phyloP scores from a whole-genome alignment of 1,140 invertebrate genomes.

The Aphelenchoides avenae region DNA sequence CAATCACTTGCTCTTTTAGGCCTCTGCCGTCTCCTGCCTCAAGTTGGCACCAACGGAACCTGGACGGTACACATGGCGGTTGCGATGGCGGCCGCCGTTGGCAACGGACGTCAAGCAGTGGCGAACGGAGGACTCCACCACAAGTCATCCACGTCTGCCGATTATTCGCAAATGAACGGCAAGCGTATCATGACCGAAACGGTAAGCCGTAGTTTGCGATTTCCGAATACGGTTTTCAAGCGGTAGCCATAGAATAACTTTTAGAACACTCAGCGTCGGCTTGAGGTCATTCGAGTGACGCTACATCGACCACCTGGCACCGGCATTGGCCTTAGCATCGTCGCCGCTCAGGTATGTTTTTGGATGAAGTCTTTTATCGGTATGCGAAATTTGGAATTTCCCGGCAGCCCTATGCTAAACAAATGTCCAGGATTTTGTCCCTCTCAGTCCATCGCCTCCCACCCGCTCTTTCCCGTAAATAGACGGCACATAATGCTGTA shows the following conservation, averaged over 20 bases:
- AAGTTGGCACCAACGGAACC: conserved; percentile 79
- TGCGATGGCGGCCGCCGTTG: neutral
- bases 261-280: too few species aligned
- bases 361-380: too few species aligned
- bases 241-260: conserved; percentile 24
- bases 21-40: conserved; percentile 79
- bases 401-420: too few species aligned
- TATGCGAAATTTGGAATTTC: too few species aligned
- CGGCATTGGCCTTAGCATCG: conserved; percentile 55
- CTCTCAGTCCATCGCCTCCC: too few species aligned
- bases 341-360: conserved; percentile 51
- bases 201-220: too few species aligned
- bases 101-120: conserved; percentile 1
- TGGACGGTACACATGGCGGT: conserved; percentile 87
- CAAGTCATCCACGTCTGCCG: conserved; percentile 4
- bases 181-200: conserved; percentile 3
- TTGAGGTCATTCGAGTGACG: conserved; percentile 15
- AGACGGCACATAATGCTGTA: too few species aligned
- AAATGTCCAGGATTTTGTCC: too few species aligned
- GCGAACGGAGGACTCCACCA: conserved; percentile 3
- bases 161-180: conserved; percentile 12
- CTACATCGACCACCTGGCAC: conserved; percentile 16
- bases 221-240: conserved; percentile 6
- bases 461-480: too few species aligned
- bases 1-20: conserved; percentile 58